Base-by-base conservation (phyloP, 2,888 invertebrate species). In the Cerceris ruficornis region DNA sequence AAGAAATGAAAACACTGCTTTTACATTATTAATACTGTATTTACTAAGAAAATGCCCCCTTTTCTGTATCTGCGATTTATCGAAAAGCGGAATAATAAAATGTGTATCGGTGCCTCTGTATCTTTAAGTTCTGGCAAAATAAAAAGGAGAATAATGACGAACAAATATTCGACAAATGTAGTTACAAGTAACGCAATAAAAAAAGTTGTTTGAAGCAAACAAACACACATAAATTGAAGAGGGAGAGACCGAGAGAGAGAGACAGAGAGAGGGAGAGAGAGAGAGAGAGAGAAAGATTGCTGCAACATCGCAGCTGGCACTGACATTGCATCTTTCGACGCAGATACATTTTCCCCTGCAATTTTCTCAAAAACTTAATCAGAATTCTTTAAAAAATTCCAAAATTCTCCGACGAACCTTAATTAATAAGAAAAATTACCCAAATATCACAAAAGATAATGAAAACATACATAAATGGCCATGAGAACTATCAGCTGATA, bases 231-330 rank as follows among this genome's bases (percentile, higher is more conserved):
- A 46, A 59, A 28, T 28, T 28, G 28, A 39, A 60, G 28, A 57
- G 49, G 46, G 9, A 6, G 52, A 43, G 58, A 13, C 7, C 8
- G 7, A 42, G 41, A 39, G 76, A 57, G 46, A 57, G 42, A 62
- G 46, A 28, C 50, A 55, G 55, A 55, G 17, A 55, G 17, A 15
- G 55, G 17, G n/a, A 54, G 15, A 62, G 28, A 9, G 54, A 55
- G 50, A 64, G 42, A 42, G 9, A 43, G 42, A 64, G 64, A 50
- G 15, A n/a, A 6, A 54, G 14, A 54, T 8, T n/a, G 54, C 13
- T 15, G 14, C 8, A 54, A 15, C 7, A n/a, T 54, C 14, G 15
- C 54, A 54, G 54, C n/a, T 54, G 54, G 46, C 46, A 46, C 11
- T 46, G 46, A 46, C 46, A 46, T 46, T 46, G 46, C 46, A 46